These are phyloP conservation scores for Entomobrya multifasciata DNA, from an alignment of 2,888 invertebrate species.

Conservation along the genomic window DNA sequence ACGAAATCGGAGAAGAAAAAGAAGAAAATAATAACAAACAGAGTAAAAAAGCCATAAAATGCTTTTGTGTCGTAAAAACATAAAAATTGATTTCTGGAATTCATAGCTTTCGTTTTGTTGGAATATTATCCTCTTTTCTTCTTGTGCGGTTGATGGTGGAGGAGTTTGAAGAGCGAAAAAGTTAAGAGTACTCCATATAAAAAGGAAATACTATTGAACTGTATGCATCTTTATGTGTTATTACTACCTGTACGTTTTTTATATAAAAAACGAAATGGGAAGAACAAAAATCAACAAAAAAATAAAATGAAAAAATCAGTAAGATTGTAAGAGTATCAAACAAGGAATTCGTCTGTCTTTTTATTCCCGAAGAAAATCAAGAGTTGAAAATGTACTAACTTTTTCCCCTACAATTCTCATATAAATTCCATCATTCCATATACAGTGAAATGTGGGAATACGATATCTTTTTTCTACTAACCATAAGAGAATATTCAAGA, in stretches of 20 bases:
- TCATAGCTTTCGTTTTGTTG: slow-evolving; percentile 34
- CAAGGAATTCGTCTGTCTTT: slow-evolving; percentile 20
- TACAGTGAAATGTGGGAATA: neutral
- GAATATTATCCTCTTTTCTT: neutral
- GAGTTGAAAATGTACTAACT: too few species aligned
- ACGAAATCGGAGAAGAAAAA: slow-evolving; percentile 26
- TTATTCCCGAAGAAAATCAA: neutral
- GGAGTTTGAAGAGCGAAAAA: neutral
- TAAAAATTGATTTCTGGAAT: slow-evolving; percentile 76
- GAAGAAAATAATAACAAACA: slow-evolving; percentile 57
- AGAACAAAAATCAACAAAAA: slow-evolving; percentile 61
- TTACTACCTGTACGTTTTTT: slow-evolving; percentile 23
- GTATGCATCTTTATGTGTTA: neutral
- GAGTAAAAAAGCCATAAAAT: slow-evolving; percentile 30
- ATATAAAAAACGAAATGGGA: slow-evolving; percentile 7
- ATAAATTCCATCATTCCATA: slow-evolving; percentile 33
- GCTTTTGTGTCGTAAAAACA: slow-evolving; percentile 64
- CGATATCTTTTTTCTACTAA: slow-evolving; percentile 25
- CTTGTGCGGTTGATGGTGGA: too few species aligned
- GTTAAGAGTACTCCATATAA: slow-evolving; percentile 12
- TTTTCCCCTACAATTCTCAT: neutral
- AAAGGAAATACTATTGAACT: neutral
- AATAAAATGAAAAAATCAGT: slow-evolving; percentile 14
- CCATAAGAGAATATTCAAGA: slow-evolving; percentile 45
- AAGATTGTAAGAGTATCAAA: slow-evolving; percentile 2